Base-by-base conservation (phyloP, 2,888 invertebrate species). In the Atethmia centrago region DNA sequence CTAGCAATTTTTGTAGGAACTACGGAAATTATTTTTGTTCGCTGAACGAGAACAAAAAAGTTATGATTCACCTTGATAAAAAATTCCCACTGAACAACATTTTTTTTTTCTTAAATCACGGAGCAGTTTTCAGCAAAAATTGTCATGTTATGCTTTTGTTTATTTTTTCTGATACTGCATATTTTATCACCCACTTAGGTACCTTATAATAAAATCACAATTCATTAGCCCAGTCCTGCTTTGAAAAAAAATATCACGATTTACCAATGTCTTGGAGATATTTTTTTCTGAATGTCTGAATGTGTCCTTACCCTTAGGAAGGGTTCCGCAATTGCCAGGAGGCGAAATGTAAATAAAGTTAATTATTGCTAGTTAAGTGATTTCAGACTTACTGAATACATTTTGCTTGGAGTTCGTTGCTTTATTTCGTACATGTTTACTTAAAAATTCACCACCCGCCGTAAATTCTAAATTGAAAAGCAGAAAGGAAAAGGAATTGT, bases 331-430 rank as follows among this genome's bases (percentile, higher is more conserved):
- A 86, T 79, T 86, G 90, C 88, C 88, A 85, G 85, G 80, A 90
- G 88, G 91, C 87, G 79, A 91, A 94, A 92, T 94, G 92, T 94
- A 94, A 94, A 94, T 94, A 93, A 93, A 92, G 93, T 94, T 93
- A 94, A 94, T 94, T 94, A 94, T 94, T 93, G 92, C 92, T 91
- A 90, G 92, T 93, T 93, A 94, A 94, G 94, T 94, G 94, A 94
- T 93, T 94, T 91, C 90, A 90, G 90, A 89, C 92, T 87, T 88
- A 91, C 87, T 87, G 87, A 88, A 90, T 91, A 90, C 88, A 90
- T 91, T 90, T 88, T 77, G 79, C 76, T 81, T 69, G 45, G 70
- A 78, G 72, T 80, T 78, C 69, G 80, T 77, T 74, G 71, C 47
- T 81, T 83, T 77, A 82, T 79, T 77, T 68, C 64, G 68, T 75